phyloP scores from a whole-genome alignment of 2,797 vertebrate genomes.

The Eleutherodactylus coqui region DNA sequence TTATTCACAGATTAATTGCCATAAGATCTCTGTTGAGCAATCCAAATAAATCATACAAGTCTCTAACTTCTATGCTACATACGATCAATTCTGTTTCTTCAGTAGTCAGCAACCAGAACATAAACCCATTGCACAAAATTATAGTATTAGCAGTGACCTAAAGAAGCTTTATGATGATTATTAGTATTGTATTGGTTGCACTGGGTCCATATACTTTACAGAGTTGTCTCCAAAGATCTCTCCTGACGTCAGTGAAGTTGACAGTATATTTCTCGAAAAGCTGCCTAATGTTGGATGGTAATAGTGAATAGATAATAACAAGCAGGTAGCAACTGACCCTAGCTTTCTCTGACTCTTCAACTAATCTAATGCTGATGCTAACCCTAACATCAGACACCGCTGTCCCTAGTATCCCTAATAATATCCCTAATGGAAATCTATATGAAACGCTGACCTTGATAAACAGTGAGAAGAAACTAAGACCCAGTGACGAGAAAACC shows the following conservation, averaged over 20 bases:
- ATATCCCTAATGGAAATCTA: too few relatives aligned
- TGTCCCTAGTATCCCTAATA: too few relatives aligned
- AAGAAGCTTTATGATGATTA: not conserved
- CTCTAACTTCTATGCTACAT: constrained; percentile 1
- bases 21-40: constrained; percentile 3
- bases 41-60: constrained; percentile 10
- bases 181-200: not conserved
- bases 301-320: too few relatives aligned
- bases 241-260: not conserved
- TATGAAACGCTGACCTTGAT: too few relatives aligned
- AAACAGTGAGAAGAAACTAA: too few relatives aligned
- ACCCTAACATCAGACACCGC: too few relatives aligned
- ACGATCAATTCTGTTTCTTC: not conserved
- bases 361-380: too few relatives aligned
- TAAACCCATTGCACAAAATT: not conserved
- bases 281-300: too few relatives aligned
- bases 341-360: too few relatives aligned
- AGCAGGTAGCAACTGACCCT: too few relatives aligned
- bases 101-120: not conserved
- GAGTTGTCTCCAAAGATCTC: not conserved
- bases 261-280: too few relatives aligned
- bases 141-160: not conserved
- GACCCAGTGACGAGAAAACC: too few relatives aligned
- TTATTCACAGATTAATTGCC: constrained; percentile 29
- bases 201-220: not conserved